Base-by-base conservation (phyloP, 2,888 invertebrate species). In the Gonocerus acuteangulatus region DNA sequence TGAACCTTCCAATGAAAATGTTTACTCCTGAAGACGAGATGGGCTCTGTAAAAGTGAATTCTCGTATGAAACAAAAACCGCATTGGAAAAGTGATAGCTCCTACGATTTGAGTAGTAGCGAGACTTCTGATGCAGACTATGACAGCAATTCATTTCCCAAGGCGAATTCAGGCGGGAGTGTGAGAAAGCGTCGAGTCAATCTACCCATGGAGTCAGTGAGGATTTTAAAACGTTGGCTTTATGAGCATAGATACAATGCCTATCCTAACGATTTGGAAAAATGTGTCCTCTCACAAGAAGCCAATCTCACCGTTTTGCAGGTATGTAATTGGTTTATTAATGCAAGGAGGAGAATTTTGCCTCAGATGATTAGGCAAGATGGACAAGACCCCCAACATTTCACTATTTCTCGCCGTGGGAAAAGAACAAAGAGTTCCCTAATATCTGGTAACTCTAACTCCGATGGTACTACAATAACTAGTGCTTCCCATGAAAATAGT, bases 271-370 rank as follows among this genome's bases (percentile, higher is more conserved):
- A 95, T 73, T 89, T 87, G 18, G 94, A 95, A 76, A 95, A 95
- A 73, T 79, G 87, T 21, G 84, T 87, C 0, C 78, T 95, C 47
- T 89, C 93, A 42, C 85, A 87, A 72, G 89, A 90, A 71, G 90
- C 93, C 0, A 87, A 87, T 73, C 78, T 91, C 54, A 92, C 93
- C 0, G 88, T 93, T 11, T 76, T 94, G 34, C 92, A 93, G 80
- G 82, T 94, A 51, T 94, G 94, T 78, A 95, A 95, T 76, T 95
- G 95, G 94, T 95, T 95, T 74, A 95, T 95, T 67, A 95, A 95
- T 76, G 94, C 95, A 0, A 83, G 95, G 1, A 82, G 95, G 21
- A 82, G 95, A 69, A 91, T 95, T 73, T 76, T 95, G 66, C 94
- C 95, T 0, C 93, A 93, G 75, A 92, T 95, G 85, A 92, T 95